Base-by-base conservation (phyloP, 2,797 vertebrate genomes). In the Siniperca scherzeri region DNA sequence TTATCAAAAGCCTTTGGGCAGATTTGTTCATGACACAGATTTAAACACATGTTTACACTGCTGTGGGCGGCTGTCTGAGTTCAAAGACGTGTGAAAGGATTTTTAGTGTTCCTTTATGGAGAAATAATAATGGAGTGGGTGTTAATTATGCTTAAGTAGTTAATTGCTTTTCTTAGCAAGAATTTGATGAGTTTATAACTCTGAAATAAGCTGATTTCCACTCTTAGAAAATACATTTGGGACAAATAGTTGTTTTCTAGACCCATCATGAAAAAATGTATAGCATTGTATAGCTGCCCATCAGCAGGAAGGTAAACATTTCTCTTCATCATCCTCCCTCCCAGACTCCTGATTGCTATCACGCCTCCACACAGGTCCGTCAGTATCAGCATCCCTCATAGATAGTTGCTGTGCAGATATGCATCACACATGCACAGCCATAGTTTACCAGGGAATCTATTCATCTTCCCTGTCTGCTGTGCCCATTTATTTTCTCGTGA, bases 31-130 rank as follows among this genome's bases (percentile, higher is more conserved):
- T 19, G 65, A 53, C 72, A 64, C 64, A 46, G 56, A 83, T 83
- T 84, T 66, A 77, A 82, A 89, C 80, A 80, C 65, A 86, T 66
- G 86, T 79, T 88, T 71, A 53, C 50, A 25, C 46, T 22, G 86
- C 87, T 83, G 17, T 0, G 27, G 82, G 87, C 78, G 74, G 83
- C 83, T 83, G 70, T 52, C 55, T 69, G 77, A 84, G 70, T 87
- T 87, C 77, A 83, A 65, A 85, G 74, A 79, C 21, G 67, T 57
- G 82, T 70, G 48, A 0, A 22, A 71, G 55, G 70, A 65, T 62
- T 79, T 78, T 71, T 8, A 36, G 10, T 40, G 16, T 30, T 80
- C 21, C 2, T 0, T 46, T 70, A 44, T 19, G 21, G 16, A 70
- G 72, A 56, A 74, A 70, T 60, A 72, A 73, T 71, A 56, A 81